phyloP scores from a whole-genome alignment of 2,888 invertebrate species.

The Eustalomyia histrio region DNA sequence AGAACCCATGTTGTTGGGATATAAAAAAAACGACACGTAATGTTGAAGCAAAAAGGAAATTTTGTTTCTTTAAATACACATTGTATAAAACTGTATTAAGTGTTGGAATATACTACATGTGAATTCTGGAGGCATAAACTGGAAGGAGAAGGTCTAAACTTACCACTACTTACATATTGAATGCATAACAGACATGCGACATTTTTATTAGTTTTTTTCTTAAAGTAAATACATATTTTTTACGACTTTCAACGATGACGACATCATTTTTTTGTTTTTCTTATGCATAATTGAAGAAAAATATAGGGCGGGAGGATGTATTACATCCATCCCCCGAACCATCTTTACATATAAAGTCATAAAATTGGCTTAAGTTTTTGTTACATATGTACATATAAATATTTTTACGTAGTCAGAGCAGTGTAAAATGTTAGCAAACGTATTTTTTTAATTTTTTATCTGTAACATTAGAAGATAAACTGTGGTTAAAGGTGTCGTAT shows the following conservation, averaged over 20 bases:
- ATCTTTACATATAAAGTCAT: constrained; percentile 8
- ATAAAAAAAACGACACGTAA: constrained; percentile 15
- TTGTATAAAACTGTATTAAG: constrained; percentile 23
- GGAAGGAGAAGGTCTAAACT: constrained; percentile 2
- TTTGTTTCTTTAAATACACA: constrained; percentile 10
- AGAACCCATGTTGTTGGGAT: no score
- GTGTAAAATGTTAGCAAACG: not conserved
- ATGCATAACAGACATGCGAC: constrained; percentile 50
- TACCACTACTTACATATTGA: constrained; percentile 28
- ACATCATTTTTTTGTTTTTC: constrained; percentile 34
- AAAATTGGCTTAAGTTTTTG: constrained; percentile 24
- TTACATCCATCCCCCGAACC: not conserved
- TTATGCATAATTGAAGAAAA: constrained; percentile 46
- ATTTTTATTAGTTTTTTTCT: constrained; percentile 39
- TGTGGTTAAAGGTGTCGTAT: constrained; percentile 17
- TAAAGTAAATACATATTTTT: constrained; percentile 1
- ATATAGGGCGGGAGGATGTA: not conserved
- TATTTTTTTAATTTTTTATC: not conserved
- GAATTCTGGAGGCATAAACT: no score
- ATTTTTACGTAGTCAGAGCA: constrained; percentile 13
- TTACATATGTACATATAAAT: not conserved
- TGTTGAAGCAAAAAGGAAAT: not conserved
- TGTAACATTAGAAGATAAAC: not conserved
- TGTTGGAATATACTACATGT: no score
- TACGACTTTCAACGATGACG: constrained; percentile 47